Evolutionary conservation across 2,888 invertebrate genomes (phyloP).

Genomic region (Frankliniella fusca): DNA sequence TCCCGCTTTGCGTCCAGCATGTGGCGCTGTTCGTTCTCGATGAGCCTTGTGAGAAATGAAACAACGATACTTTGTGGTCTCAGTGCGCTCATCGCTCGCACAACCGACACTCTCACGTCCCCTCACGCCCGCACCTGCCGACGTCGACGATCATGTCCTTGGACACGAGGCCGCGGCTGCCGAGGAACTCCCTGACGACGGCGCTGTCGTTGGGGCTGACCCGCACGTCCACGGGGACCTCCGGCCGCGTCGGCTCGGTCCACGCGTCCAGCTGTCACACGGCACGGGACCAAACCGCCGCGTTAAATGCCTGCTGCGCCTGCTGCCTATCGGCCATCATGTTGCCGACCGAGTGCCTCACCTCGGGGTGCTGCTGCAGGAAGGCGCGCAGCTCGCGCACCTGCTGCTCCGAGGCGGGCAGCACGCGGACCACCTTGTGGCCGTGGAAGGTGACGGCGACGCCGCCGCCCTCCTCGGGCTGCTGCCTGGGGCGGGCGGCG

Average conservation of each 20-base stretch:
- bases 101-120: background rate
- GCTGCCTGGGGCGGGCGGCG: background rate
- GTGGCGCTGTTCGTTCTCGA: background rate
- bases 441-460: background rate
- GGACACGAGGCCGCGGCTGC: background rate
- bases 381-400: constrained; percentile 23
- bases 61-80: background rate
- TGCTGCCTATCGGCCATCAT: background rate
- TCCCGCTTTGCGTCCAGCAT: background rate
- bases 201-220: background rate
- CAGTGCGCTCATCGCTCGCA: background rate
- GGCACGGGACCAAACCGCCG: background rate
- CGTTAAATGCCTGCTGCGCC: background rate
- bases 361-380: background rate
- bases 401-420: constrained; percentile 31
- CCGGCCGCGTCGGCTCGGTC: background rate
- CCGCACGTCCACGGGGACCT: background rate
- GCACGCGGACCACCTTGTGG: constrained; percentile 27
- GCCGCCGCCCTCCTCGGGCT: background rate
- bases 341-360: background rate
- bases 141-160: background rate
- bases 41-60: background rate
- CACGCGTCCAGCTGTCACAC: background rate
- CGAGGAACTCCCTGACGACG: background rate
- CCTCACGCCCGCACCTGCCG: background rate